Evolutionary conservation across 2,113 vertebrate genomes (phyloP).

Genomic region (Pomatostomus ruficeps): DNA sequence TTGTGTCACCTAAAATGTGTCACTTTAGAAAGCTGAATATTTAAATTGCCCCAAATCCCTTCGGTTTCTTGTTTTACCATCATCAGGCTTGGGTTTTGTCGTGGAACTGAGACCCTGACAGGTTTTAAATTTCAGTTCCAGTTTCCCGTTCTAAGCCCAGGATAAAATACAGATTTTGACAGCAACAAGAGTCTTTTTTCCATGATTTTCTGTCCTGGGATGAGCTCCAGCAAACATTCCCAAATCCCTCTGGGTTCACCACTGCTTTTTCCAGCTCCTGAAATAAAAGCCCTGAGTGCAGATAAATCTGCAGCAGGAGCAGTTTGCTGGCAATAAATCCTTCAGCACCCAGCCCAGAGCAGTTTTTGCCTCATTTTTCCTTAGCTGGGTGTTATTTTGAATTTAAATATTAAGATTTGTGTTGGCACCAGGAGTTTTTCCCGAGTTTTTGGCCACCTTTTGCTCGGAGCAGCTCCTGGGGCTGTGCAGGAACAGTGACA

Average conservation of each 20-base stretch:
- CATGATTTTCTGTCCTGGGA: accelerated
- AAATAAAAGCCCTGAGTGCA: accelerated
- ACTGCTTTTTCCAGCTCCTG: background rate
- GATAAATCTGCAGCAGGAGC: background rate
- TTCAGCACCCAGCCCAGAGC: background rate
- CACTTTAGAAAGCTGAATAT: background rate
- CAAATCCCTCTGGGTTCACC: background rate
- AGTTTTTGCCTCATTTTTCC: background rate
- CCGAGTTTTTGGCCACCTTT: background rate
- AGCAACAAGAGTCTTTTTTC: background rate
- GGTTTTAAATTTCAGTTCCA: background rate
- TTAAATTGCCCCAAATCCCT: background rate
- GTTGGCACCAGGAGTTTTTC: accelerated
- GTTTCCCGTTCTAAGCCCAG: background rate
- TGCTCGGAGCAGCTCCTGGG: background rate
- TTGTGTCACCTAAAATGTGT: background rate
- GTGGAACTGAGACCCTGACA: background rate
- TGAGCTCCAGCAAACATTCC: too few relatives aligned
- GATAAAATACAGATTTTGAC: background rate
- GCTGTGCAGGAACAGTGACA: conserved; percentile 1
- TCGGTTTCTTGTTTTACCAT: background rate
- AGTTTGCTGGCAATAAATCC: background rate
- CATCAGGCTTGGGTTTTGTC: background rate
- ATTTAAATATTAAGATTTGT: background rate
- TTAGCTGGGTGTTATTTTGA: background rate